Evolutionary conservation across 2,113 vertebrate genomes (phyloP).

Genomic region (Cygnus atratus): DNA sequence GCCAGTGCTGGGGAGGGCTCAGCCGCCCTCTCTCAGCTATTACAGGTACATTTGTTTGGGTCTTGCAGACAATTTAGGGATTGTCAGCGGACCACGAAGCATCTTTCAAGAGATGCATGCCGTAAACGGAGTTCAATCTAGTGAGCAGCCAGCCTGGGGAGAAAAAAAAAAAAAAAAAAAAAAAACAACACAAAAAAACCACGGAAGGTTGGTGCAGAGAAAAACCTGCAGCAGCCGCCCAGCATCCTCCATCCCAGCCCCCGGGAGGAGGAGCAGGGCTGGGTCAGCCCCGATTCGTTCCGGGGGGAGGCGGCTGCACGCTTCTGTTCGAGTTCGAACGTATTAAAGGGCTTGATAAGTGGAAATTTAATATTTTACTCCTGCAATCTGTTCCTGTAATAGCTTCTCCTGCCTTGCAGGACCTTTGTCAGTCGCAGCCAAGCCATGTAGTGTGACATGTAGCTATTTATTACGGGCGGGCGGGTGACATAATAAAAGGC

Average conservation of each 20-base stretch:
- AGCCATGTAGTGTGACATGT: slow-evolving; percentile 43
- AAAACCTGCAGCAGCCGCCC: background rate
- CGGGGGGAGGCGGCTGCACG: slow-evolving; percentile 36
- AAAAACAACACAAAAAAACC: background rate
- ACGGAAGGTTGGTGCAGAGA: background rate
- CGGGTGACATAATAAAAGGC: background rate
- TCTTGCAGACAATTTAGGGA: slow-evolving; percentile 54
- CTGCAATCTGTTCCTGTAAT: slow-evolving; percentile 67
- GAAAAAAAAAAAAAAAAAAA: background rate
- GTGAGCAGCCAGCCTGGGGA: slow-evolving; percentile 53
- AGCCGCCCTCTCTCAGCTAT: slow-evolving; percentile 24
- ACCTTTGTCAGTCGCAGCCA: slow-evolving; percentile 44
- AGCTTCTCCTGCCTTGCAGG: slow-evolving; percentile 70
- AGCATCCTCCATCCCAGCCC: background rate
- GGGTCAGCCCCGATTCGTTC: slow-evolving; percentile 1
- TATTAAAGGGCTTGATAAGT: slow-evolving; percentile 69
- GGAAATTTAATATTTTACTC: slow-evolving; percentile 78
- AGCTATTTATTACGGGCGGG: background rate
- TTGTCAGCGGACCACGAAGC: slow-evolving; percentile 44
- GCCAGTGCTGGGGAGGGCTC: slow-evolving; percentile 17
- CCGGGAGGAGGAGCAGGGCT: background rate
- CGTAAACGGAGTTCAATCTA: slow-evolving; percentile 55
- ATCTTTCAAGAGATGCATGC: slow-evolving; percentile 40
- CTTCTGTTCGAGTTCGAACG: slow-evolving; percentile 28
- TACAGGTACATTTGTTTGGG: slow-evolving; percentile 65